Evolutionary conservation across 2,113 vertebrate genomes (phyloP), one percentile per base, ranked within the genome.

Genomic region (Eulacestoma nigropectus): DNA sequence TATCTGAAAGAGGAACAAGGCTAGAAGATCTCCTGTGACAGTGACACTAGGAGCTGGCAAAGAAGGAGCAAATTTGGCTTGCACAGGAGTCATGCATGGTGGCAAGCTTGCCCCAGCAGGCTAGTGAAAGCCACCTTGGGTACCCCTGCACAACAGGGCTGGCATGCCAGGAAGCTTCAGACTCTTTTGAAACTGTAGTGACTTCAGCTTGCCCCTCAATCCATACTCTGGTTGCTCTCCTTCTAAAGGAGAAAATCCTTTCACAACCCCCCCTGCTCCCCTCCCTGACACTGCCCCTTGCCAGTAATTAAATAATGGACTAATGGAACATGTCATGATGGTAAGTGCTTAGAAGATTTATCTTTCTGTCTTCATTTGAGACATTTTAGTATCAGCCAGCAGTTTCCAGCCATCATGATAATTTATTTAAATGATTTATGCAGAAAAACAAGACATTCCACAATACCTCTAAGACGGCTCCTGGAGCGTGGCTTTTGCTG

Each of bases 371-470:
- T 85, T 93, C 94, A 95, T 97, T 97, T 96, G 89, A 96, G 96
- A 84, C 86, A 33, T 97, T 97, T 97, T 89, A 96, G 59, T 90
- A 90, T 93, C 86, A 84, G 65, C 84, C 50, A 84, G 84, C 32
- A 84, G 69, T 90, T 97, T 78, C 86, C 95, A 96, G 84, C 2
- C 86, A 95, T 92, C 78, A n/a, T 35, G 59, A 79, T 96, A 85
- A 97, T 96, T 97, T 96, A 89, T 95, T 96, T 96, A 90, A 97
- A 97, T 95, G 26, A 97, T 96, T 97, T 97, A 98, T 97, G 79
- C 94, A 75, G 63, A 97, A 97, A 98, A 97, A 94, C 83, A 94
- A 97, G 96, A 93, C 84, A 95, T 96, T 97, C 95, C 90, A 93
- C 91, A 90, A 65, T 81, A 93, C 67, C 88, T 96, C 76, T 44